phyloP scores from a whole-genome alignment of 1,140 invertebrate genomes.

The Myzus persicae region DNA sequence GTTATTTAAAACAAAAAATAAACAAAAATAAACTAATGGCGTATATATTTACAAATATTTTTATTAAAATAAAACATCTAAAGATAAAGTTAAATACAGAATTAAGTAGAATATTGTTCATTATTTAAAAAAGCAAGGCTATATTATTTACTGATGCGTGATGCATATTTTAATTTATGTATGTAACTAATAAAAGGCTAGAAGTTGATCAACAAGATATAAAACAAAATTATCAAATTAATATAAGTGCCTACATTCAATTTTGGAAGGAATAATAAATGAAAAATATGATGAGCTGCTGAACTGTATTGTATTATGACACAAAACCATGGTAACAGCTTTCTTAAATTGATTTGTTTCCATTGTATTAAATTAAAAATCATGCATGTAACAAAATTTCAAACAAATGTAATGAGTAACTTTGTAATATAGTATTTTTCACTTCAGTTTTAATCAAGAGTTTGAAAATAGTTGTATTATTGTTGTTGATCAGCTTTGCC shows the following conservation, averaged over 20 bases:
- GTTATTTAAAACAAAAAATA: background rate
- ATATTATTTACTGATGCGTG: background rate
- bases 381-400: background rate
- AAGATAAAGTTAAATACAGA: slow-evolving; percentile 1
- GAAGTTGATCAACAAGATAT: slow-evolving; percentile 55
- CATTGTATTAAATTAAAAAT: background rate
- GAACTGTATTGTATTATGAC: slow-evolving; percentile 22
- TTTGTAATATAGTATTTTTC: slow-evolving; percentile 42
- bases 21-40: background rate
- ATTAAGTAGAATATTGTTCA: background rate
- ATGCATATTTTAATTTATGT: slow-evolving; percentile 26
- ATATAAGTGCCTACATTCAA: background rate
- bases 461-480: slow-evolving; percentile 25
- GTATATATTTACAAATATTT: background rate
- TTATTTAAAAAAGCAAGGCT: slow-evolving; percentile 21
- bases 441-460: slow-evolving; percentile 53
- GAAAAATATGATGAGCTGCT: background rate
- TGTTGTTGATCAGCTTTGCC: slow-evolving; percentile 56
- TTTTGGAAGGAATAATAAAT: background rate
- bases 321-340: slow-evolving; percentile 56
- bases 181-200: slow-evolving; percentile 15
- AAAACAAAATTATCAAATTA: slow-evolving; percentile 28
- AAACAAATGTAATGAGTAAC: no score
- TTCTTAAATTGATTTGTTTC: background rate
- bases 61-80: slow-evolving; percentile 18